phyloP scores from a whole-genome alignment of 2,797 vertebrate genomes.

The Molossus molossus region DNA sequence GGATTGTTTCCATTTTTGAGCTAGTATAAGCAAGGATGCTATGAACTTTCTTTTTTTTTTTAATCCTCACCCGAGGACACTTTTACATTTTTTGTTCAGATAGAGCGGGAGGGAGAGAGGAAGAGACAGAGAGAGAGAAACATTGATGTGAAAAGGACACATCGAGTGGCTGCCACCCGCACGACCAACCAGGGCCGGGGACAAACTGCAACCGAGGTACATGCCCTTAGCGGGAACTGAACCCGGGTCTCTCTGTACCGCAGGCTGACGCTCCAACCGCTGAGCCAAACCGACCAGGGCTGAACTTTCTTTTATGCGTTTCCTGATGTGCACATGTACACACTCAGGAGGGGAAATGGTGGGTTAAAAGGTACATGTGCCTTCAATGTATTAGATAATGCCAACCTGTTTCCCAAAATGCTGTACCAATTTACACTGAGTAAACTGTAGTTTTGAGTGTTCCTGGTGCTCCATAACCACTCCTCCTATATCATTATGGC shows the following conservation, averaged over 20 bases:
- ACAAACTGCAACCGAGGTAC: too few relatives aligned
- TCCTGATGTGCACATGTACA: background rate
- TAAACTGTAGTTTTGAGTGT: background rate
- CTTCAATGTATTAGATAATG: background rate
- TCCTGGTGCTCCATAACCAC: background rate
- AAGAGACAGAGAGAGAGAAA: too few relatives aligned
- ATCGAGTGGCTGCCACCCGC: too few relatives aligned
- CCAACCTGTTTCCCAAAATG: slow-evolving; percentile 3
- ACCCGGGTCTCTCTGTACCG: too few relatives aligned
- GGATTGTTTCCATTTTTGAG: background rate
- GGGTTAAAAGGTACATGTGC: background rate
- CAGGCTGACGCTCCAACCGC: too few relatives aligned
- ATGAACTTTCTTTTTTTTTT: background rate
- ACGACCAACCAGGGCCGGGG: too few relatives aligned
- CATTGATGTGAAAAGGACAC: too few relatives aligned
- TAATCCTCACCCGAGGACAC: too few relatives aligned
- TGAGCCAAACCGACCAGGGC: too few relatives aligned
- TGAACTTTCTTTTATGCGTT: background rate
- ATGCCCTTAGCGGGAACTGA: too few relatives aligned
- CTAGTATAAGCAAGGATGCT: slow-evolving; percentile 1
- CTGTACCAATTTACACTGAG: background rate
- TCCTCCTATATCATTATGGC: background rate
- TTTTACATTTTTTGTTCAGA: too few relatives aligned
- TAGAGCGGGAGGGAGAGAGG: too few relatives aligned
- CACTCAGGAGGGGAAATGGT: background rate